Percentiles rank a stretch among this genome's conserved stretches.
These are phyloP conservation scores for Idaea biselata DNA, from an alignment of 2,888 invertebrate species.

Conservation along the genomic window DNA sequence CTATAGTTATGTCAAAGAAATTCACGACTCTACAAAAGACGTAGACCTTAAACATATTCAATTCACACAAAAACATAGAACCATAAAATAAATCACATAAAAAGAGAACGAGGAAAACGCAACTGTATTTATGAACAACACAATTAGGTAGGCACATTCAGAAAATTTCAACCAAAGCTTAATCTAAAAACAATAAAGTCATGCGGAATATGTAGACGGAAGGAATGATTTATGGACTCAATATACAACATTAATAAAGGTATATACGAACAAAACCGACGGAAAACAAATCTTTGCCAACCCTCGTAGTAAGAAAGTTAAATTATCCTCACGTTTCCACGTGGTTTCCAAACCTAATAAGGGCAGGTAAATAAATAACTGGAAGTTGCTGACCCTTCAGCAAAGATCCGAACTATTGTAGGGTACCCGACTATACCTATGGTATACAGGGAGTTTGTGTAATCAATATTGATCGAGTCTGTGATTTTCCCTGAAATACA, in stretches of 20 bases:
- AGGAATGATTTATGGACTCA: background rate
- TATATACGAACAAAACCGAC: background rate
- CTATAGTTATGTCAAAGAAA: no score
- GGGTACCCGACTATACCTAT: slow-evolving; percentile 6
- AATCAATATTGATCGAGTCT: background rate
- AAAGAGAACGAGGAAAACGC: background rate
- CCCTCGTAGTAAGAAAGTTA: slow-evolving; percentile 19
- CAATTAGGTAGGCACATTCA: background rate
- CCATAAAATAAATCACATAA: background rate
- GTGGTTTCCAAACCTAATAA: slow-evolving; percentile 14
- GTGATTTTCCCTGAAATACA: background rate
- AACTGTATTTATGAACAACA: background rate
- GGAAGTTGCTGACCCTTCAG: slow-evolving; percentile 28
- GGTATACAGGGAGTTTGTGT: background rate
- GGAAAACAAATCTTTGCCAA: background rate
- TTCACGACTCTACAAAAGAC: background rate
- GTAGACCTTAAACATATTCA: background rate
- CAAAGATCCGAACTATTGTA: slow-evolving; percentile 16
- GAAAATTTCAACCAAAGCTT: background rate
- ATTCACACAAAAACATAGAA: background rate
- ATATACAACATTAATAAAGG: background rate
- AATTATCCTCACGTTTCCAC: slow-evolving; percentile 22
- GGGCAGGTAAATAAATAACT: slow-evolving; percentile 30
- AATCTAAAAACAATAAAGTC: background rate
- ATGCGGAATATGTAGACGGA: background rate